Evolutionary conservation across 2,888 invertebrate species (phyloP).

Genomic region (Drosophila setosimentum): DNA sequence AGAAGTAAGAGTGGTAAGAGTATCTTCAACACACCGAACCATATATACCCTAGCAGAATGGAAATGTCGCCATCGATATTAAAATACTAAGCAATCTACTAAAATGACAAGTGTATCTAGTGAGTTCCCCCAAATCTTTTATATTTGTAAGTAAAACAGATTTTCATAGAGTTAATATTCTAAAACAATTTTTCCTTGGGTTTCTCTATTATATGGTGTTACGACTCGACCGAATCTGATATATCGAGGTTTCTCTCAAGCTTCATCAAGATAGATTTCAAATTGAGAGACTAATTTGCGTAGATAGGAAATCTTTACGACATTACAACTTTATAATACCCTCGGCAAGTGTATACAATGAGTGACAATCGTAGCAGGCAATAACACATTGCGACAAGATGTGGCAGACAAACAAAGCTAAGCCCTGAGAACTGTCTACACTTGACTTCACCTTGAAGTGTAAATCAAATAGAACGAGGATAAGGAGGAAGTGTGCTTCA

Average conservation of each 20-base stretch:
- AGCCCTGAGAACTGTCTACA: conserved; percentile 38
- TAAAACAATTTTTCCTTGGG: background rate
- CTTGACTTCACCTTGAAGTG: conserved; percentile 50
- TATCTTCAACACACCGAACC: background rate
- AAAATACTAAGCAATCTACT: too few relatives aligned
- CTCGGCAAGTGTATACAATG: background rate
- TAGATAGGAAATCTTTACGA: background rate
- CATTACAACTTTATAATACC: background rate
- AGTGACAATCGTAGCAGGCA: conserved; percentile 27
- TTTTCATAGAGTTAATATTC: background rate
- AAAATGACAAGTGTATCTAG: background rate
- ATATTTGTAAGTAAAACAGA: background rate
- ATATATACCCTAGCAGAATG: background rate
- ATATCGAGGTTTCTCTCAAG: background rate
- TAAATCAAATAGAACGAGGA: conserved; percentile 11
- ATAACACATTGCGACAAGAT: conserved; percentile 60
- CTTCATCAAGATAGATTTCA: background rate
- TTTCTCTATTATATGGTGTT: background rate
- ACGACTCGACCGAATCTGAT: background rate
- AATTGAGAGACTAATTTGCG: background rate
- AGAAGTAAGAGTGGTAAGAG: background rate
- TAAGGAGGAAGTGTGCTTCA: conserved; percentile 1
- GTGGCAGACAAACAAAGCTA: conserved; percentile 36
- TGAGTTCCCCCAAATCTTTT: background rate
- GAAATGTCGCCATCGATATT: too few relatives aligned